A percentile compares a stretch with the other conserved stretches of the same genome.
phyloP scores from a whole-genome alignment of 1,140 invertebrate genomes.

The Solen grandis region DNA sequence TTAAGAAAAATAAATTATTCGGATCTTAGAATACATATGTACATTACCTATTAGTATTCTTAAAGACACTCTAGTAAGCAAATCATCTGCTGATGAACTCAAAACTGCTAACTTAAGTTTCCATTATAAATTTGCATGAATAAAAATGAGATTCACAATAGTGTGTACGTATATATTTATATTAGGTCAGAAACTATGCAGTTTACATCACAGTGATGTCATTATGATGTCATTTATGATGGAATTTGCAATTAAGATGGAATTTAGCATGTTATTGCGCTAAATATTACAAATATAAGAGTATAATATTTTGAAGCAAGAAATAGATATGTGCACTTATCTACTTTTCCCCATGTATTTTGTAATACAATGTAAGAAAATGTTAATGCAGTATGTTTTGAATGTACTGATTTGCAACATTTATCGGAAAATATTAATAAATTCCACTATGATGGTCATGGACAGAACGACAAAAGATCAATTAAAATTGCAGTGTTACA shows the following conservation, averaged over 20 bases:
- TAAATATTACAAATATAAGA: neutral
- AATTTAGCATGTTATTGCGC: neutral
- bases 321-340: neutral
- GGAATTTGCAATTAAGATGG: neutral
- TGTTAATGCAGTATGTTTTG: too few species aligned
- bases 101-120: neutral
- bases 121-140: neutral
- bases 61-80: neutral
- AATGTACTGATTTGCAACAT: too few species aligned
- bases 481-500: too few species aligned
- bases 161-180: neutral
- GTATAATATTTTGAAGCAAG: neutral
- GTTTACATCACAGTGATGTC: too few species aligned
- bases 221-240: slow-evolving; percentile 8
- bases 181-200: neutral
- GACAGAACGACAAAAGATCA: too few species aligned
- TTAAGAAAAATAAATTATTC: too few species aligned
- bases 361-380: too few species aligned
- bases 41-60: neutral
- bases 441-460: too few species aligned
- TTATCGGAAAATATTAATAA: too few species aligned
- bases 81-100: neutral
- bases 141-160: too few species aligned
- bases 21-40: too few species aligned
- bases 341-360: too few species aligned